A percentile compares a stretch with the other conserved stretches of the same genome.
phyloP scores from a whole-genome alignment of 1,140 invertebrate genomes.

The Melitaea cinxia region DNA sequence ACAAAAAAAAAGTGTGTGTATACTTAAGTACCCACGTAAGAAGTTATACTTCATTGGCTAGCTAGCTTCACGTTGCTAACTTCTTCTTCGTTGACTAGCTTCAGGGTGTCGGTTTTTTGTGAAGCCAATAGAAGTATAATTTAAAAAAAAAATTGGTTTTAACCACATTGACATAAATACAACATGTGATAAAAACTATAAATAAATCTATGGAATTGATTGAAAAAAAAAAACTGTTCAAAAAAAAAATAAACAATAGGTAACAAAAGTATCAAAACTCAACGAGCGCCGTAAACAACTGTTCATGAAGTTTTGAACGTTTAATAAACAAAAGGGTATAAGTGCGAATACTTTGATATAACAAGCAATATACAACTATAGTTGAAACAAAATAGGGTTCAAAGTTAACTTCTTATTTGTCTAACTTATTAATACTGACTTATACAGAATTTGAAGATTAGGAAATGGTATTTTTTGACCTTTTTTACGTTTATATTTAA shows the following conservation, averaged over 20 bases:
- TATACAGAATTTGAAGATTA: conserved; percentile 70
- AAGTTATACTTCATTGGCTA: too few species aligned
- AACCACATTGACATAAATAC: too few species aligned
- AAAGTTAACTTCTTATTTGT: conserved; percentile 31
- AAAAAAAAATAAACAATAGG: conserved; percentile 23
- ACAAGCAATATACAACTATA: conserved; percentile 22
- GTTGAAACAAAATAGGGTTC: not conserved
- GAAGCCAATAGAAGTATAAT: too few species aligned
- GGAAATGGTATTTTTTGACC: conserved; percentile 59
- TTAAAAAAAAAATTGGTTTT: too few species aligned
- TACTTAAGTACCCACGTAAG: too few species aligned
- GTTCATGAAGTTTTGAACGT: conserved; percentile 62
- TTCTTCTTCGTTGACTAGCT: too few species aligned
- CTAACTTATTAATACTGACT: conserved; percentile 63
- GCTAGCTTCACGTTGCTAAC: too few species aligned
- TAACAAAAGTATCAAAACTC: conserved; percentile 53
- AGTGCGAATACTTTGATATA: conserved; percentile 18
- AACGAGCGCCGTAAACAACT: conserved; percentile 41
- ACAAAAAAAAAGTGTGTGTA: too few species aligned
- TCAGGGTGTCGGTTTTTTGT: too few species aligned
- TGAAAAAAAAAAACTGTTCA: not conserved
- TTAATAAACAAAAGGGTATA: conserved; percentile 45
- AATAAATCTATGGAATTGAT: too few species aligned
- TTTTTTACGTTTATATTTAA: conserved; percentile 32
- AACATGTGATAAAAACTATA: too few species aligned